Evolutionary conservation across 2,113 vertebrate genomes (phyloP).

Genomic region (Artemisiospiza belli): DNA sequence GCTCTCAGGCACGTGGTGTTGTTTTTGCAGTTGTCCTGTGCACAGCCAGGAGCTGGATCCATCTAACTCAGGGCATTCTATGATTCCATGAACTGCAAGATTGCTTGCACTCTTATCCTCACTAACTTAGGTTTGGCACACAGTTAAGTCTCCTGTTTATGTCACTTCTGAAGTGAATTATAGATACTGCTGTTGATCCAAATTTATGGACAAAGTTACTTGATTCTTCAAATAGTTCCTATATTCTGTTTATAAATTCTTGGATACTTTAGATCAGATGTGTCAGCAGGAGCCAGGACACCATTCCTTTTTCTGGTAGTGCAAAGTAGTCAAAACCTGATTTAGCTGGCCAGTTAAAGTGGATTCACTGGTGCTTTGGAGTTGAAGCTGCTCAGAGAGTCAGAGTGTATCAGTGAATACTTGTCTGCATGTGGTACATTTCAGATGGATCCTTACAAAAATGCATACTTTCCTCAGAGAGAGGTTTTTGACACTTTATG

Average conservation of each 20-base stretch:
- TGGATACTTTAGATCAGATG: neutral
- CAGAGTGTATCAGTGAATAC: neutral
- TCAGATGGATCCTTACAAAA: neutral
- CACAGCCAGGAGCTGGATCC: neutral
- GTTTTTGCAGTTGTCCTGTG: neutral
- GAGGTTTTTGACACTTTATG: neutral
- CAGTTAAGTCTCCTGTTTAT: neutral
- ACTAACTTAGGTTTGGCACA: neutral
- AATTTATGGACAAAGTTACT: neutral
- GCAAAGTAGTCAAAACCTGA: neutral
- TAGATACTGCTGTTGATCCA: neutral
- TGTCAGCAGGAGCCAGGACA: neutral
- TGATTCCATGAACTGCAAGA: neutral
- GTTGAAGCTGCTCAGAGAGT: neutral
- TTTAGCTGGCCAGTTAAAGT: neutral
- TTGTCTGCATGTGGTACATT: neutral
- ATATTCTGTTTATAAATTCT: constrained; percentile 23
- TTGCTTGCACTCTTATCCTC: neutral
- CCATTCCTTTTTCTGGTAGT: neutral
- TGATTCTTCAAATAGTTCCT: neutral
- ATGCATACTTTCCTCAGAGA: neutral
- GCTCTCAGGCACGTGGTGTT: neutral
- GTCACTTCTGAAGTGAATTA: neutral
- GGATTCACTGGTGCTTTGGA: neutral
- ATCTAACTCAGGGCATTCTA: neutral